Evolutionary conservation across 2,888 invertebrate species (phyloP), one percentile per base, ranked within the genome.

Genomic region (Erebia epiphron): DNA sequence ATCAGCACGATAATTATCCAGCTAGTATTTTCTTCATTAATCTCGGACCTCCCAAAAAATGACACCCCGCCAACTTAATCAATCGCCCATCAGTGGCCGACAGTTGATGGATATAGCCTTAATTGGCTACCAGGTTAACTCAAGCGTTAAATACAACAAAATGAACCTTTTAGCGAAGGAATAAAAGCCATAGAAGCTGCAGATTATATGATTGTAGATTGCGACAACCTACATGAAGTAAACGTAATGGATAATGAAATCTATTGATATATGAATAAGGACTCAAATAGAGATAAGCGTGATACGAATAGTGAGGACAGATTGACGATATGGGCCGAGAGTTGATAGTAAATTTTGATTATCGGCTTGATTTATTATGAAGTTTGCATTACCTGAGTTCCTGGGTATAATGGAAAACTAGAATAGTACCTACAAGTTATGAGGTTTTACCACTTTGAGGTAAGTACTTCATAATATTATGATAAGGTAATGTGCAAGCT

Each of bases 31-130:
- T 70, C 69, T 77, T 81, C 80, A 87, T 87, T 83, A 81, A 85
- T 85, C 86, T 79, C 79, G 74, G 73, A 61, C 71, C 60, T 71
- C 69, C 78, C 80, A 85, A 87, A 87, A 87, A 85, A 85, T 84
- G 80, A 82, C 82, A 79, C 80, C 80, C 81, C 79, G 79, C 79
- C 77, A 80, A 87, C 85, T 84, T 86, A 88, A 88, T 88, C 86
- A 88, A 86, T 84, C 80, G 82, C 77, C 84, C 81, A 88, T 88
- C 85, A 83, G 79, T 78, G 79, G 77, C 78, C 74, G 78, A 78
- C 68, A 70, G 73, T 72, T 79, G 79, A 79, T 78, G 76, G 79
- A 79, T 79, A 75, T 74, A 69, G 57, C 61, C 71, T 72, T 77
- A 78, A 79, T 78, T 79, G 77, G 74, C 67, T 68, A 52, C 56